Conservation (phyloP, 2,113 vertebrate species). For the Dasypus novemcinctus region DNA sequence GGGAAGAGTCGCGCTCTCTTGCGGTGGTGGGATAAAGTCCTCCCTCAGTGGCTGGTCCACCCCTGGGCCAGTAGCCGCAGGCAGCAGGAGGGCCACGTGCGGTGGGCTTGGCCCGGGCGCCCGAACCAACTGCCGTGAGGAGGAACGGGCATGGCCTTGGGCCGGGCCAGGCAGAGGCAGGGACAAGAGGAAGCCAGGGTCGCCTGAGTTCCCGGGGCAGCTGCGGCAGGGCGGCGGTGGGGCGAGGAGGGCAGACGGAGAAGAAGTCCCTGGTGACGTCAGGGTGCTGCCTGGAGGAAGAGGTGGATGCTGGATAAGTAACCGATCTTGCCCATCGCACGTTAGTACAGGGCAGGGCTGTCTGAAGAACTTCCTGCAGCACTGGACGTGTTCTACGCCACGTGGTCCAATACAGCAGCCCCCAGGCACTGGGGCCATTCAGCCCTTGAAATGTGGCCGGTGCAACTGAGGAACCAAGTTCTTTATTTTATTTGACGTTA, state of each 20-base stretch:
- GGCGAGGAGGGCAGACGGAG: neutral
- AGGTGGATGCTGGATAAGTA: too few relatives aligned
- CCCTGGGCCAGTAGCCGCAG: neutral
- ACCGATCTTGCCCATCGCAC: rapidly evolving
- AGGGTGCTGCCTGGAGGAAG: neutral
- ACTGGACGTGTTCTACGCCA: rapidly evolving
- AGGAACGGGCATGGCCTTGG: neutral
- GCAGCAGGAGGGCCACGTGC: neutral
- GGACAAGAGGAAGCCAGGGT: neutral
- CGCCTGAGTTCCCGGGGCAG: neutral
- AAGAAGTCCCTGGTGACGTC: too few relatives aligned
- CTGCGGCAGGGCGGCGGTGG: too few relatives aligned
- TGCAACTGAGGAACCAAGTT: neutral
- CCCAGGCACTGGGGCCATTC: rapidly evolving
- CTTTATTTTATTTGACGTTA: neutral
- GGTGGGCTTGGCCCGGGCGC: neutral
- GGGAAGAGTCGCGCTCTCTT: too few relatives aligned
- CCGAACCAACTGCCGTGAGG: neutral
- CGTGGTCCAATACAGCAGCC: rapidly evolving
- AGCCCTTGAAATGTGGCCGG: neutral
- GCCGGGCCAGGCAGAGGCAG: neutral
- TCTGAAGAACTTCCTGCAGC: rapidly evolving
- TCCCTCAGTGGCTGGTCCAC: too few relatives aligned
- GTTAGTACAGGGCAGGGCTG: rapidly evolving
- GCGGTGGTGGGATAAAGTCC: too few relatives aligned